phyloP scores from a whole-genome alignment of 35 echinoderm and acorn worm genomes.

The Antedon bifida region DNA sequence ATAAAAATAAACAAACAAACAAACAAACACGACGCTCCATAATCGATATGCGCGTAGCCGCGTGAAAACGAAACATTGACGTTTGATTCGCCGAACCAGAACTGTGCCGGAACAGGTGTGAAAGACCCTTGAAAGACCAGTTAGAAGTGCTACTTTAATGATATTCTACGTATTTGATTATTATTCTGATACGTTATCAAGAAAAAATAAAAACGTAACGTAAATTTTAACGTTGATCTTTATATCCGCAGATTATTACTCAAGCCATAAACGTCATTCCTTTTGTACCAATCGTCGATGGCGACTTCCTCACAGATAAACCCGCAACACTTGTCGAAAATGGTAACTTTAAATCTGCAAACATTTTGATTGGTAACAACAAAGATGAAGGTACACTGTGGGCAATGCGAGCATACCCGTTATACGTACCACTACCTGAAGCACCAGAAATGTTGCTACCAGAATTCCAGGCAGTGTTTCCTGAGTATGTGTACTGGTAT shows the following conservation, averaged over 20 bases:
- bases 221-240: not conserved
- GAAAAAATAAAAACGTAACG: too few species aligned
- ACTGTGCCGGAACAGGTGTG: too few species aligned
- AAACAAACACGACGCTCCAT: too few species aligned
- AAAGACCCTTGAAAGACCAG: too few species aligned
- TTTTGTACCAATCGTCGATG: constrained; percentile 32
- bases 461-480: constrained; percentile 22
- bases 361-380: constrained; percentile 40
- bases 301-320: constrained; percentile 33
- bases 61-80: too few species aligned
- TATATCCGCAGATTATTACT: not conserved
- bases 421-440: not conserved
- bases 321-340: constrained; percentile 13
- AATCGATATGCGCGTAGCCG: too few species aligned
- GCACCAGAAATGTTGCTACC: constrained; percentile 11
- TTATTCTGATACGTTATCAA: too few species aligned
- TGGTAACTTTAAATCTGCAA: constrained; percentile 5
- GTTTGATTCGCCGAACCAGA: too few species aligned
- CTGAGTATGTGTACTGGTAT: constrained; percentile 28
- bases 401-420: constrained; percentile 21
- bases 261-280: constrained; percentile 16
- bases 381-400: constrained; percentile 48
- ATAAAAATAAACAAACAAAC: too few species aligned
- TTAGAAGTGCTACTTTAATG: too few species aligned
- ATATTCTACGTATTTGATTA: too few species aligned